Percentiles rank a stretch among this genome's conserved stretches.
Conservation (phyloP, 2,113 vertebrate species). For the Lepidothrix coronata region DNA sequence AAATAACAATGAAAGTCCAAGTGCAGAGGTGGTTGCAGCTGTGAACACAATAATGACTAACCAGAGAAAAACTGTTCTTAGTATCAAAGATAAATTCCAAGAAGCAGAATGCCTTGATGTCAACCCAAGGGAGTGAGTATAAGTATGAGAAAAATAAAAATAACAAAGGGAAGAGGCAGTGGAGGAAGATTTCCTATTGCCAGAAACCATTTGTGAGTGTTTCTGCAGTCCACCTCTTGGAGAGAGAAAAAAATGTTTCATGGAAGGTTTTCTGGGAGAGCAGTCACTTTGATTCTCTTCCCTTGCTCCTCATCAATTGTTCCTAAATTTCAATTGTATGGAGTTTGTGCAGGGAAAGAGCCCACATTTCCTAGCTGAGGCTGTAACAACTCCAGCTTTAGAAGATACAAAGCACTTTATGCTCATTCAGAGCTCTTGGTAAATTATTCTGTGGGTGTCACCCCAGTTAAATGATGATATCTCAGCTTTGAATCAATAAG, state of each 20-base stretch:
- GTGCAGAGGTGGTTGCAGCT: slow-evolving; percentile 4
- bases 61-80: neutral
- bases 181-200: neutral
- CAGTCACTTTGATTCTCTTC: neutral
- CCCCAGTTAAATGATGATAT: neutral
- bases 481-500: neutral
- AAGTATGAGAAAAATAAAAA: slow-evolving; percentile 30
- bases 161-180: neutral
- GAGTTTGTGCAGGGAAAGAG: neutral
- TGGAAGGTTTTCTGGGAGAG: neutral
- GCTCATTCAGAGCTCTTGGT: neutral
- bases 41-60: neutral
- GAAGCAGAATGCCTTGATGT: slow-evolving; percentile 30
- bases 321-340: neutral
- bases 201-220: neutral
- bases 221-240: neutral
- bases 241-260: neutral
- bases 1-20: neutral
- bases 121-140: neutral
- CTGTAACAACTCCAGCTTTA: neutral
- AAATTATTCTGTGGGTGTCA: neutral
- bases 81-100: slow-evolving; percentile 7
- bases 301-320: neutral
- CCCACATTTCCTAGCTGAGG: neutral
- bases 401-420: neutral